phyloP scores from a whole-genome alignment of 2,113 vertebrate genomes.

The Scortum barcoo region DNA sequence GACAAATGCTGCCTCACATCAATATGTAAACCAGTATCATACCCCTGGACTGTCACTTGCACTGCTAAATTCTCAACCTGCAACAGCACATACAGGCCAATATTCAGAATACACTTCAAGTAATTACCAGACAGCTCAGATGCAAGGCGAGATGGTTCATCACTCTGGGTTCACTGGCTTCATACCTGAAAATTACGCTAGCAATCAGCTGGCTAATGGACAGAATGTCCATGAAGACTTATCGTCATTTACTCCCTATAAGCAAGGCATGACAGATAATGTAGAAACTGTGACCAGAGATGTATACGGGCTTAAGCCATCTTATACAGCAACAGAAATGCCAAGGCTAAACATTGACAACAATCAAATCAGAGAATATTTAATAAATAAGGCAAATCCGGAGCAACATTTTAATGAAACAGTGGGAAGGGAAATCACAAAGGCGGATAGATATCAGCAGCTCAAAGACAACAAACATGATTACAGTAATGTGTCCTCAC shows the following conservation, averaged over 20 bases:
- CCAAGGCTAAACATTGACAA: constrained; percentile 47
- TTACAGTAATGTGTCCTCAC: constrained; percentile 65
- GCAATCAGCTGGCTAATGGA: constrained; percentile 71
- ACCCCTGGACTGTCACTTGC: constrained; percentile 36
- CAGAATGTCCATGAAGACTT: constrained; percentile 65
- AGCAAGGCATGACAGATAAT: constrained; percentile 39
- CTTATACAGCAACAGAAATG: constrained; percentile 46
- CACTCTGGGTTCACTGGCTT: constrained; percentile 62
- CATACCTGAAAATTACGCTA: constrained; percentile 54
- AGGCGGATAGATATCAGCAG: constrained; percentile 63
- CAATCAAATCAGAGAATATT: constrained; percentile 64
- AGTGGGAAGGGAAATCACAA: constrained; percentile 57
- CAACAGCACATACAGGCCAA: constrained; percentile 46
- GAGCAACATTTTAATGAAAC: constrained; percentile 68
- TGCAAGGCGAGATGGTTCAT: constrained; percentile 57
- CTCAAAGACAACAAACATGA: constrained; percentile 59
- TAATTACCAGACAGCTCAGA: constrained; percentile 71
- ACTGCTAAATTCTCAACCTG: constrained; percentile 43
- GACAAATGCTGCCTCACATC: constrained; percentile 34
- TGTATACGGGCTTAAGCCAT: constrained; percentile 27
- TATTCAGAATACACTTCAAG: constrained; percentile 55
- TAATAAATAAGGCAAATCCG: constrained; percentile 55
- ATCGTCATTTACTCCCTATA: constrained; percentile 60
- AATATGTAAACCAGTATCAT: constrained; percentile 53
- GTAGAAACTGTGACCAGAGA: constrained; percentile 34